Base-by-base conservation (phyloP, 2,888 invertebrate genomes). In the Orchestes rusci region DNA sequence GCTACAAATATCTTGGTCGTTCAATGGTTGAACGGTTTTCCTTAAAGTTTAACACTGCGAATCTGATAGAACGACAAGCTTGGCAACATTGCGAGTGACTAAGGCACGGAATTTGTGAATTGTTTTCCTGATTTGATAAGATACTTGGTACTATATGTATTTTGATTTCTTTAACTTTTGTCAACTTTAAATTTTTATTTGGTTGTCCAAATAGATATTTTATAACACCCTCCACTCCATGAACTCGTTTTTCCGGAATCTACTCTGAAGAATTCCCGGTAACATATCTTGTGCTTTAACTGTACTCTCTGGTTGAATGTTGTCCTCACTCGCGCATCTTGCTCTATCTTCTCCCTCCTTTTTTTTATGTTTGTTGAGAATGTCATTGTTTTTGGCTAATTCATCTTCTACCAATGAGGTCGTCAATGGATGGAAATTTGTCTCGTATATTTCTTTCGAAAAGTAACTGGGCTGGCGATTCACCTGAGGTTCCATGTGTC, bases 401-500 rank as follows among this genome's bases (percentile, higher is more conserved):
- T 50, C 51, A 28, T 52, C 44, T 28, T 7, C 20, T 7, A 10
- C 16, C 3, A 8, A 38, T 13, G 12, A 38, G 15, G 16, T 42
- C 42, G 4, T 19, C 17, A n/a, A 42, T 42, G 8, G 16, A 20
- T 15, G 42, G 36, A 10, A 42, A 37, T 35, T 42, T 42, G 13
- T 42, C 42, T 10, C 35, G 35, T 5, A 42, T 42, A 3, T 4
- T 39, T 23, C 42, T 19, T 16, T 15, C 15, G n/a, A 32, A 32
- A n/a, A 42, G 5, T 23, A 35, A 5, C 43, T 58, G 44, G 2
- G 58, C 43, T 16, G 59, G 60, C 3, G 56, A 42, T 44, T 55
- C 53, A 12, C 52, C 52, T 18, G 60, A 59, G 16, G 52, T 54
- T 16, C 57, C 50, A 41, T 59, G 59, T 3, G 56, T 58, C n/a